Conservation (phyloP, 2,113 vertebrate species). For the Xenus cinereus region DNA sequence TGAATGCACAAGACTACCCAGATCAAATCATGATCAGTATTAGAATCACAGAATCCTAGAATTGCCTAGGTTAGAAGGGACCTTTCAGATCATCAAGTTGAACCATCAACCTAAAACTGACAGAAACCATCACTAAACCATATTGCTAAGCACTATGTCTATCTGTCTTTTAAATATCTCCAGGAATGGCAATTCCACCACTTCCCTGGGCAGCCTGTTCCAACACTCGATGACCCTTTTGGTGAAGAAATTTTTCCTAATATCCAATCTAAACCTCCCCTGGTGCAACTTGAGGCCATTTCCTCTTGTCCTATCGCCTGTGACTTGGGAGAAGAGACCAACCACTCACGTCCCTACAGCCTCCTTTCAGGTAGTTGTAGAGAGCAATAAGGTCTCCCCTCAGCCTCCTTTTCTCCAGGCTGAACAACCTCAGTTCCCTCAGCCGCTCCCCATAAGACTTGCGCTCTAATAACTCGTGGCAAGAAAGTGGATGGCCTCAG, state of each 20-base stretch:
- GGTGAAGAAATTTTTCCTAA: background rate
- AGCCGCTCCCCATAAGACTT: background rate
- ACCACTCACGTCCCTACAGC: background rate
- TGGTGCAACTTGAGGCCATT: background rate
- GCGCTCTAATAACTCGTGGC: background rate
- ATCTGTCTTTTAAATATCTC: too few species aligned
- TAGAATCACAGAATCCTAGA: too few species aligned
- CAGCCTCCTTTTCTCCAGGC: background rate
- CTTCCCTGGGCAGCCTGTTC: too few species aligned
- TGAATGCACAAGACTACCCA: background rate
- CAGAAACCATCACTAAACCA: too few species aligned
- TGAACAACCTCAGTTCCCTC: background rate
- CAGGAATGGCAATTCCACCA: too few species aligned
- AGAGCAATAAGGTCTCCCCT: background rate
- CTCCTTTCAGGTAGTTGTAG: background rate
- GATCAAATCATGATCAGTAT: background rate
- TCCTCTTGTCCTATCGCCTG: background rate
- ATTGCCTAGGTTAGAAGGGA: too few species aligned
- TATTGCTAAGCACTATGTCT: too few species aligned
- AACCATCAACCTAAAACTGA: too few species aligned
- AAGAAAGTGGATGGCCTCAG: background rate
- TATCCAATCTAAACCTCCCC: background rate
- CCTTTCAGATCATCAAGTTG: too few species aligned
- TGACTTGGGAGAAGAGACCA: background rate
- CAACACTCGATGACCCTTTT: too few species aligned